Conservation (phyloP, 2,888 invertebrate genomes). For the Synergus japonicus region DNA sequence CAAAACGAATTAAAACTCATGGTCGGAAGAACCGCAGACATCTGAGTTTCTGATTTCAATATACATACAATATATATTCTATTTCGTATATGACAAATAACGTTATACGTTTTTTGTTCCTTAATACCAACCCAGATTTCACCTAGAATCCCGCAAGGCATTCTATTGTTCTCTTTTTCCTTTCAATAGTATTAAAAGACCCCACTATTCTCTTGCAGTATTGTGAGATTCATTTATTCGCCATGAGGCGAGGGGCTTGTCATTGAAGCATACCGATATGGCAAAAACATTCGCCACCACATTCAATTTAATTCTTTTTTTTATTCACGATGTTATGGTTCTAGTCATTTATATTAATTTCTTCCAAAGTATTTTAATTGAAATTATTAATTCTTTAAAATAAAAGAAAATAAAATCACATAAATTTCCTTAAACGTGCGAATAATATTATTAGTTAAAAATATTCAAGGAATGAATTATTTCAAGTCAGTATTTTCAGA, state of each 20-base stretch:
- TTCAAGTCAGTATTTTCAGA: not conserved
- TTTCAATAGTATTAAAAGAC: conserved; percentile 34
- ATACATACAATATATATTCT: no score
- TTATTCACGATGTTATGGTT: not conserved
- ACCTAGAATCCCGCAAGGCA: not conserved
- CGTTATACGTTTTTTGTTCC: not conserved
- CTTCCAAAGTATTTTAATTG: no score
- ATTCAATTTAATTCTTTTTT: not conserved
- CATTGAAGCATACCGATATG: not conserved
- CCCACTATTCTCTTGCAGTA: conserved; percentile 16
- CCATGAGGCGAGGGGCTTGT: not conserved
- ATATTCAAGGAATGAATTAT: not conserved
- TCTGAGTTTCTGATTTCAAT: not conserved
- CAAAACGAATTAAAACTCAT: conserved; percentile 1
- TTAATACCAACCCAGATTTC: conserved; percentile 7
- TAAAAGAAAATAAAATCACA: no score
- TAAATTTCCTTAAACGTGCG: no score
- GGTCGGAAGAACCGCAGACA: not conserved
- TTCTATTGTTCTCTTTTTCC: conserved; percentile 19
- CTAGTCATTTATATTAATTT: no score
- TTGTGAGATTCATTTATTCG: conserved; percentile 4
- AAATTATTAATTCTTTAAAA: no score
- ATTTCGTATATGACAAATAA: not conserved
- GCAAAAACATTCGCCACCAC: not conserved
- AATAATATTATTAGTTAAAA: no score